phyloP scores from a whole-genome alignment of 2,113 vertebrate species.

The Notarius lentiginosus region DNA sequence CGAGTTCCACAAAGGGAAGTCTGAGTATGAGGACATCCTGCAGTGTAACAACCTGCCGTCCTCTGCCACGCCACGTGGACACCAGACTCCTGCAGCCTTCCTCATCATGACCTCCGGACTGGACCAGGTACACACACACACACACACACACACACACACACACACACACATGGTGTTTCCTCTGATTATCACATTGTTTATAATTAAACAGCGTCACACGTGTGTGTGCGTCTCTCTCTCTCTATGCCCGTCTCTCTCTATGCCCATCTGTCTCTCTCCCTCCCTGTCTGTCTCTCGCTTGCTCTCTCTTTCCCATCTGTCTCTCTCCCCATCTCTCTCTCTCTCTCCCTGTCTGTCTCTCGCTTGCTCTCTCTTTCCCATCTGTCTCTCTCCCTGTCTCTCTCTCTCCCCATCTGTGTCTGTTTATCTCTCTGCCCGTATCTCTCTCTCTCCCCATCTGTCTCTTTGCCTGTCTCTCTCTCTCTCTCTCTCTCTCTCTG shows the following conservation, averaged over 20 bases:
- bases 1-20: constrained; percentile 78
- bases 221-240: neutral
- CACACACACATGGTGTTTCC: neutral
- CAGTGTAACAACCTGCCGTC: constrained; percentile 78
- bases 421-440: neutral
- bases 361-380: too few species aligned
- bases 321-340: too few species aligned
- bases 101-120: constrained; percentile 80
- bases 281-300: too few species aligned
- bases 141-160: neutral
- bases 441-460: neutral
- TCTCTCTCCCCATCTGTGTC: too few species aligned
- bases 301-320: neutral
- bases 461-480: neutral
- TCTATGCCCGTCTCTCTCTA: neutral
- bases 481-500: constrained; percentile 10
- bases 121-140: constrained; percentile 68
- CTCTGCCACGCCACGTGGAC: constrained; percentile 73
- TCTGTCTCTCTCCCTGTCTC: too few species aligned
- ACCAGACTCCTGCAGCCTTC: constrained; percentile 78
- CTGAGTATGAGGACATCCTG: constrained; percentile 80
- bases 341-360: too few species aligned
- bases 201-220: too few species aligned
- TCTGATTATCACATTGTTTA: neutral
- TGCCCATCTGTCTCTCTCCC: neutral